A percentile compares a stretch with the other conserved stretches of the same genome.
Evolutionary conservation across 2,113 vertebrate genomes (phyloP).

Genomic region (Cairina moschata): DNA sequence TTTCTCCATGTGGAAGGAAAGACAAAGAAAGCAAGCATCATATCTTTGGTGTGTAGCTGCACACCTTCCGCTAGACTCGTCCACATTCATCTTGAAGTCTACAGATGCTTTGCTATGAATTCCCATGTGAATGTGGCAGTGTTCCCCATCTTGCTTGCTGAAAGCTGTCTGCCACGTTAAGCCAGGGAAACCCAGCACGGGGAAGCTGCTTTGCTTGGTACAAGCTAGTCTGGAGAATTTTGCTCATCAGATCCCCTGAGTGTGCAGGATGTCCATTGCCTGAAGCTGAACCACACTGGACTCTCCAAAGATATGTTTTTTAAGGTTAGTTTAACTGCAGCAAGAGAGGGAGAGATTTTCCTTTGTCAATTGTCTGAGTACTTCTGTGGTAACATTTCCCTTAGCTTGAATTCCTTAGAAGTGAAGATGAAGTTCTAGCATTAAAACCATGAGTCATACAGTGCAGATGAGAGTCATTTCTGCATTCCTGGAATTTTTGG

Average conservation of each 20-base stretch:
- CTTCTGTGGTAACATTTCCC: conserved; percentile 71
- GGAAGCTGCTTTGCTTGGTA: not conserved
- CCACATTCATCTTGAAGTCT: not conserved
- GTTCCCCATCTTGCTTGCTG: not conserved
- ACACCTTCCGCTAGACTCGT: not conserved
- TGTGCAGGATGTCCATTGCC: not conserved
- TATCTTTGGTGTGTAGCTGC: not conserved
- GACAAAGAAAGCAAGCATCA: not conserved
- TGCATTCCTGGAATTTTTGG: conserved; percentile 79
- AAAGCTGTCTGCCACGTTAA: not conserved
- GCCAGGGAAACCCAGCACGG: not conserved
- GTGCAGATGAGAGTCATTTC: conserved; percentile 70
- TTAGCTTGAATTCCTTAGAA: conserved; percentile 70
- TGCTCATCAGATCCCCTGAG: not conserved
- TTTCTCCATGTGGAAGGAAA: not conserved
- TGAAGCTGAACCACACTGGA: not conserved
- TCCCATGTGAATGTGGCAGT: not conserved
- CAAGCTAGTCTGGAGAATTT: not conserved
- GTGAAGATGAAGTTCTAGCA: conserved; percentile 75
- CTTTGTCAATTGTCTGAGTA: conserved; percentile 6
- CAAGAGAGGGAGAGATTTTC: conserved; percentile 13
- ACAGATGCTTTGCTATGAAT: not conserved
- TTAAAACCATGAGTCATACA: conserved; percentile 76
- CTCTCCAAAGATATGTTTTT: not conserved
- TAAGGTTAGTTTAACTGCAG: conserved; percentile 18